Percentiles rank a stretch among this genome's conserved stretches.
phyloP scores from a whole-genome alignment of 2,888 invertebrate genomes.

The Baccha elongata region DNA sequence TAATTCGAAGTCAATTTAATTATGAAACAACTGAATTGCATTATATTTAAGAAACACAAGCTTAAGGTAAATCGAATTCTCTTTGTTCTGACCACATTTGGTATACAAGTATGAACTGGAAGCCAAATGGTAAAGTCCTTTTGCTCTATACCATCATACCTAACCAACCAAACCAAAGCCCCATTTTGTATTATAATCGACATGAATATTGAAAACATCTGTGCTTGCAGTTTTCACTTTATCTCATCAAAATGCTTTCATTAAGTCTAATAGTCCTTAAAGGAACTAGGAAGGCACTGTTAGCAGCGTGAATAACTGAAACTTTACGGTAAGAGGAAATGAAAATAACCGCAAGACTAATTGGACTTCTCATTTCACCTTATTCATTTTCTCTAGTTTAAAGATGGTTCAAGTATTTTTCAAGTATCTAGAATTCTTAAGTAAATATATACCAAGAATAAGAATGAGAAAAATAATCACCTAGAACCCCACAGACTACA shows the following conservation, averaged over 20 bases:
- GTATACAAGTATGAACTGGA: conserved; percentile 47
- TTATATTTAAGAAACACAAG: conserved; percentile 22
- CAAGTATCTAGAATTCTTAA: conserved; percentile 40
- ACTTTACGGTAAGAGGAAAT: conserved; percentile 46
- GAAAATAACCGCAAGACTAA: conserved; percentile 59
- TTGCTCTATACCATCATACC: conserved; percentile 6
- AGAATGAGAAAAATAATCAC: conserved; percentile 27
- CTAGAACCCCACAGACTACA: conserved; percentile 1
- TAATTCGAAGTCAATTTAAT: conserved; percentile 1
- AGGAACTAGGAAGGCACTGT: conserved; percentile 41
- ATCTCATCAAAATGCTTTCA: conserved; percentile 64
- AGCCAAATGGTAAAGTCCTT: conserved; percentile 24
- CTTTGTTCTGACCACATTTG: conserved; percentile 46
- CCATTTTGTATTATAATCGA: conserved; percentile 55
- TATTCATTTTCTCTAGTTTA: conserved; percentile 36
- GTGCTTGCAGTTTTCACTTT: conserved; percentile 63
- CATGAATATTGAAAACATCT: conserved; percentile 67
- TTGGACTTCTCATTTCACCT: conserved; percentile 57
- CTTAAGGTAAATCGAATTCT: conserved; percentile 20
- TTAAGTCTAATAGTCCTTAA: conserved; percentile 61
- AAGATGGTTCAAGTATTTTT: conserved; percentile 39
- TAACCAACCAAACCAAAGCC: conserved; percentile 14
- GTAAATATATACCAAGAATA: conserved; percentile 43
- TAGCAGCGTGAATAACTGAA: conserved; percentile 49
- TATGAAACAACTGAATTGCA: conserved; percentile 20